A percentile compares a stretch with the other conserved stretches of the same genome.
Conservation (phyloP, 2,797 vertebrate species). For the Bovichtus variegatus region DNA sequence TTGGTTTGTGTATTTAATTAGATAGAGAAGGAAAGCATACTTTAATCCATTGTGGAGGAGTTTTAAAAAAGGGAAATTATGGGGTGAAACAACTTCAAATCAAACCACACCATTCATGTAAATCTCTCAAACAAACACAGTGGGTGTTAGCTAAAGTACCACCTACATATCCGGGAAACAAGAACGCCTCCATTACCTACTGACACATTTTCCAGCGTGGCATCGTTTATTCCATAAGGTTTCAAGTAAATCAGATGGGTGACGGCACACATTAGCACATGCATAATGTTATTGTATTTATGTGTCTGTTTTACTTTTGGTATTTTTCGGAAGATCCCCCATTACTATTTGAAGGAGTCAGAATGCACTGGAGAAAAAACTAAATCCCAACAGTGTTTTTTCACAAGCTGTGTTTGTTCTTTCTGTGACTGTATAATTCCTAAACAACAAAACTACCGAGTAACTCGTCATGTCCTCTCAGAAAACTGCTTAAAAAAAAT, state of each 20-base stretch:
- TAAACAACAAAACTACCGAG: not conserved
- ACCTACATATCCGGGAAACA: constrained; percentile 35
- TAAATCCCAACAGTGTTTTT: not conserved
- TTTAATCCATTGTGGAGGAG: not conserved
- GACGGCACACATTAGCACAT: not conserved
- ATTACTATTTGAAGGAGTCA: constrained; percentile 8
- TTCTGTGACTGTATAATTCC: not conserved
- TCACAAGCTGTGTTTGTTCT: not conserved
- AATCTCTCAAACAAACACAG: constrained; percentile 9
- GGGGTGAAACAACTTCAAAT: not conserved
- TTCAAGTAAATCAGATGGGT: not conserved
- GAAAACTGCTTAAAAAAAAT: not conserved
- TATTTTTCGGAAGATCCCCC: not conserved
- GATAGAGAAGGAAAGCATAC: not conserved
- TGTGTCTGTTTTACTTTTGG: not conserved
- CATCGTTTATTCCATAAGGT: not conserved
- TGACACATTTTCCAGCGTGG: constrained; percentile 7
- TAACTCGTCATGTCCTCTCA: not conserved
- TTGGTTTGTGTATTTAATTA: not conserved
- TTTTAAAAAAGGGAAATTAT: not conserved
- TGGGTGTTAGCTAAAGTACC: not conserved
- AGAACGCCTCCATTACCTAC: not conserved
- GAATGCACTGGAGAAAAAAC: not conserved
- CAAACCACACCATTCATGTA: constrained; percentile 26
- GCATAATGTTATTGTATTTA: not conserved